Base-by-base conservation (phyloP, 2,888 invertebrate species). In the Brachynemurus nebulosus region DNA sequence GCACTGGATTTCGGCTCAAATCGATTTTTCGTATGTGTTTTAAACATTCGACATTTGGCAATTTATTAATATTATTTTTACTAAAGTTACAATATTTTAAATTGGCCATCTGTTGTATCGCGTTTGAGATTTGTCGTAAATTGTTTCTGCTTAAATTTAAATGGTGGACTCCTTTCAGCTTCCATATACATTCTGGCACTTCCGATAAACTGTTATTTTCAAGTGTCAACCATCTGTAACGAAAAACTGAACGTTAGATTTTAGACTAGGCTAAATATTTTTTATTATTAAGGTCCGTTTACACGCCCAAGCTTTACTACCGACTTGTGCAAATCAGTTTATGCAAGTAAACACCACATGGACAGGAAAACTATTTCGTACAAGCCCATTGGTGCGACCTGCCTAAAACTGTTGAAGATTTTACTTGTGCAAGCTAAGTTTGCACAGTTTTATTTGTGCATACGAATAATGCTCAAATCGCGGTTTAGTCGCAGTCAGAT, bases 141-240 rank as follows among this genome's bases (percentile, higher is more conserved):
- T 59, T 55, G 55, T 80, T 80, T 42, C 69, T 69, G 44, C 69
- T 68, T 2, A 80, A 59, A 62, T 80, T 80, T 27, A 78, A 66
- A 58, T 80, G 80, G 2, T 74, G 68, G 5, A 80, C 57, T 1
- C 66, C 67, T 11, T 67, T 65, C 56, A 79, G 61, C 6, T 64
- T 61, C 17, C 66, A 62, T 59, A 79, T 67, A 6, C 65, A 61
- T 7, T 56, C 48, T 1, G 80, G 78, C 20, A 80, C 46, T 1
- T 57, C 58, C 12, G 64, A 64, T 37, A 80, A 64, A 42, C 65
- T 59, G 55, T 80, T 80, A 47, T 72, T 69, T 53, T 80, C 79
- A 38, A 78, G 58, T 0, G 80, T 79, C 12, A 80, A 54, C 80
- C 80, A 80, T 56, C 78, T 75, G 55, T 30, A 61, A 61, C 46